Conservation (phyloP, 2,113 vertebrate genomes). For the Pomatorhinus ruficollis region DNA sequence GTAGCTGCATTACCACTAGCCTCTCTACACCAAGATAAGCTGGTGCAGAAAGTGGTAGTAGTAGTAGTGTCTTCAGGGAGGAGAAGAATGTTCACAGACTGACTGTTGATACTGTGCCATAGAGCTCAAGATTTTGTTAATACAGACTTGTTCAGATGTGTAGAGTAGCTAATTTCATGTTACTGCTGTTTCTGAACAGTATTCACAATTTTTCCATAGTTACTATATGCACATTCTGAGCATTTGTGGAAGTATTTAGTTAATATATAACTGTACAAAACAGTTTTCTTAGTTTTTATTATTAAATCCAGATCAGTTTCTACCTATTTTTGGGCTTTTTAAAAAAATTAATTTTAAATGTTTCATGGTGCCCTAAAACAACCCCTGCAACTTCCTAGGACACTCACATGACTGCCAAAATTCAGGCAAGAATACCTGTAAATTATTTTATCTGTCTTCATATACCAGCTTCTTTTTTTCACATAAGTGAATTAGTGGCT, state of each 20-base stretch:
- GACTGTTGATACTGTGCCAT: not conserved
- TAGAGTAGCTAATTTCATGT: not conserved
- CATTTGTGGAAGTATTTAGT: not conserved
- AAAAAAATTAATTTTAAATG: not conserved
- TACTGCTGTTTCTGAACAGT: not conserved
- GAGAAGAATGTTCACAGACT: not conserved
- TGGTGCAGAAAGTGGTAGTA: not conserved
- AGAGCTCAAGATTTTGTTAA: not conserved
- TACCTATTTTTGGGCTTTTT: not conserved
- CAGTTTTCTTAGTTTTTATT: not conserved
- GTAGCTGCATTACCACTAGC: not conserved
- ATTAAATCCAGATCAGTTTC: not conserved
- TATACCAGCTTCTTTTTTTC: not conserved
- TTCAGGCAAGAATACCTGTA: not conserved
- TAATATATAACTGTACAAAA: not conserved
- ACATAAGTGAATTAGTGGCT: not conserved
- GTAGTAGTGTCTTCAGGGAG: not conserved
- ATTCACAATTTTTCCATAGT: not conserved
- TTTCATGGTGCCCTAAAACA: not conserved
- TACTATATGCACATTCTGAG: not conserved
- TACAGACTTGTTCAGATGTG: not conserved
- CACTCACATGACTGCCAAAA: not conserved
- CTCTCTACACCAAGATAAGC: not conserved
- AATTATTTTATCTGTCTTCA: not conserved
- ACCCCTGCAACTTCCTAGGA: not conserved